Evolutionary conservation across 30 jellyfish, hydroid and myxozoan genomes (phyloP).

Genomic region (Sanderia malayensis): DNA sequence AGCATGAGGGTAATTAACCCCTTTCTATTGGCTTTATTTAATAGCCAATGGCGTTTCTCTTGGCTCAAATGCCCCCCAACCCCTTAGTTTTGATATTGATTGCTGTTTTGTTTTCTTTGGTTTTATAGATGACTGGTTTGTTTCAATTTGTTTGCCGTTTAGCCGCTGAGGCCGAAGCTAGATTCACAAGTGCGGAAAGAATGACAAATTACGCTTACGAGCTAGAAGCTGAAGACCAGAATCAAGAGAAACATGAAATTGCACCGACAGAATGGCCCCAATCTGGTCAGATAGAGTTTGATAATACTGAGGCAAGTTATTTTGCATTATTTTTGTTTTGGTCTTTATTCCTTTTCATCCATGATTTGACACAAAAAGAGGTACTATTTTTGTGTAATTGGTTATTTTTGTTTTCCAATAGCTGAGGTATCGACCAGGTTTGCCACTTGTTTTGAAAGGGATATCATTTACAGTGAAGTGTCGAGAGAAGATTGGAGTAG

Average conservation of each 20-base stretch:
- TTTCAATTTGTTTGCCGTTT: constrained; percentile 73
- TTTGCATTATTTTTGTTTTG: no score
- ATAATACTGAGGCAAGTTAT: constrained; percentile 47
- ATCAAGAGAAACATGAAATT: constrained; percentile 22
- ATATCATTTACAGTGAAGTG: constrained; percentile 53
- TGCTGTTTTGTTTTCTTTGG: no score
- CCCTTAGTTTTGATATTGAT: no score
- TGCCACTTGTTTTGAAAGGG: constrained; percentile 70
- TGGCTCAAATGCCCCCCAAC: no score
- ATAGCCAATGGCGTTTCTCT: no score
- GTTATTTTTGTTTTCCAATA: constrained; percentile 6
- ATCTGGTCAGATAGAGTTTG: constrained; percentile 50
- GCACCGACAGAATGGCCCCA: constrained; percentile 60
- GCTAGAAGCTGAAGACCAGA: constrained; percentile 59
- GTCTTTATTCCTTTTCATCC: no score
- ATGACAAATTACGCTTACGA: constrained; percentile 36
- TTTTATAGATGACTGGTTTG: constrained; percentile 61
- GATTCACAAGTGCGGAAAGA: constrained; percentile 85
- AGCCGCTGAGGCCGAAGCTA: constrained; percentile 79
- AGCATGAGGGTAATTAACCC: constrained; percentile 54
- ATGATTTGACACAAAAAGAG: no score
- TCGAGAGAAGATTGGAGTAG: constrained; percentile 71
- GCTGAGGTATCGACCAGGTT: constrained; percentile 74
- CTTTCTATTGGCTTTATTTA: no score
- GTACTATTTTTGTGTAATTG: no score